Evolutionary conservation across 1,140 invertebrate genomes (phyloP), one percentile per base, ranked within the genome.

Genomic region (Temnothorax curvispinosus): DNA sequence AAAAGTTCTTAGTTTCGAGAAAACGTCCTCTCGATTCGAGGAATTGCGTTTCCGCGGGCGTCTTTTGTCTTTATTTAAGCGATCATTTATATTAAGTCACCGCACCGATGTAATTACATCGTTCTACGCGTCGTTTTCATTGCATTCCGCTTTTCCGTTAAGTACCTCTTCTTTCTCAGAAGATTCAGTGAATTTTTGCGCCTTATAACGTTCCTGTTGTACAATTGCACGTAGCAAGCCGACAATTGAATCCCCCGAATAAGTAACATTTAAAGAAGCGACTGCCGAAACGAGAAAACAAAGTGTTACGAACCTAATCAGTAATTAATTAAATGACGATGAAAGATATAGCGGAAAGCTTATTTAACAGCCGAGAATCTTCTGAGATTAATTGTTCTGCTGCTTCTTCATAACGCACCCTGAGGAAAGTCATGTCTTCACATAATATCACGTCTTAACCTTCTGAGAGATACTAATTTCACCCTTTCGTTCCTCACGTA

Each of bases 21-120:
- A 74, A 60, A 74, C 13, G 18, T 58, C 18, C 38, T 58, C 18
- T 60, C 67, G 18, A 35, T 47, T 74, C 11, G 58, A 82, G 80
- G 18, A 74, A 18, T 67, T 74, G 11, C 60, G 60, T 54, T 54
- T 50, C 58, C 27, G n/a, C 18, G 41, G 11, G 38, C 38, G 41
- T 35, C 58, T 27, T 69, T 58, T 44, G 38, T 82, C 78, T 72
- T 82, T 44, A 69, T 80, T 80, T 72, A 38, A 82, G 2, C 65
- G 50, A 74, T 3, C 67, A 15, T 82, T 72, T 82, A 82, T 72
- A 74, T 72, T 72, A 82, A 82, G 27, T 58, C 21, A 21, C 21
- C 32, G 62, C n/a, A 69, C 9, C 62, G 41, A 58, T 82, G 41
- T 82, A 82, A 82, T 81, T 71, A 81, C 65, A 82, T 82, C 71